Conservation (phyloP, 2,888 invertebrate genomes). For the Macrophya annulata region DNA sequence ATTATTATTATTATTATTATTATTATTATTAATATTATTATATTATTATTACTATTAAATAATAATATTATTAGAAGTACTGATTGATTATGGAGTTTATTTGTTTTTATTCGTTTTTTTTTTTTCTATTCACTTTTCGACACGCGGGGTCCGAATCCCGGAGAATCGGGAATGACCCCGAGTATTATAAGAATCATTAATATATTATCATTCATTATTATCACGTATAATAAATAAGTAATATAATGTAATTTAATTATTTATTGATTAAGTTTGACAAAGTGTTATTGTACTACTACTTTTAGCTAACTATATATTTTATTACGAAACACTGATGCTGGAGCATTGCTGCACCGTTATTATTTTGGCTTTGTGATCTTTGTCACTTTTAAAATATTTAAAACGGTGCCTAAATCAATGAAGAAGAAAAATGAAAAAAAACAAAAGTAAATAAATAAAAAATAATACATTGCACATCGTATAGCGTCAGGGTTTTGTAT, state of each 20-base stretch:
- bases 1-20: conserved; percentile 52
- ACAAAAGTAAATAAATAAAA: conserved; percentile 30
- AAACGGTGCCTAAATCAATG: conserved; percentile 51
- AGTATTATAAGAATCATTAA: conserved; percentile 80
- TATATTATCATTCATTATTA: conserved; percentile 79
- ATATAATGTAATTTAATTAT: conserved; percentile 80
- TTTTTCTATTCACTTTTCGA: conserved; percentile 30
- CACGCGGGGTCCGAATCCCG: conserved; percentile 59
- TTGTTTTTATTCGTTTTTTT: background rate
- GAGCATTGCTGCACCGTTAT: conserved; percentile 26
- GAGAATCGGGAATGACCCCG: conserved; percentile 62
- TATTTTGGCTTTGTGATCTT: conserved; percentile 7
- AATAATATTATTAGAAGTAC: conserved; percentile 50
- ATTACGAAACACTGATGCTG: conserved; percentile 62
- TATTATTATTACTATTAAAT: conserved; percentile 22
- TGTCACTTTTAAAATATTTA: conserved; percentile 10
- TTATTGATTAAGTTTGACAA: conserved; percentile 78
- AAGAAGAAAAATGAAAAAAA: conserved; percentile 17
- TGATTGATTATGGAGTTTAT: conserved; percentile 44
- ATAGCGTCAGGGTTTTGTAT: conserved; percentile 65
- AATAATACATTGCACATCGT: conserved; percentile 51
- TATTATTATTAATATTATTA: conserved; percentile 34
- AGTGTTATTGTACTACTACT: conserved; percentile 75
- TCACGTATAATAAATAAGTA: conserved; percentile 78
- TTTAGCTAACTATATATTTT: conserved; percentile 59